Evolutionary conservation across 2,797 vertebrate genomes (phyloP), one percentile per base, ranked within the genome.

Genomic region (Molothrus ater): DNA sequence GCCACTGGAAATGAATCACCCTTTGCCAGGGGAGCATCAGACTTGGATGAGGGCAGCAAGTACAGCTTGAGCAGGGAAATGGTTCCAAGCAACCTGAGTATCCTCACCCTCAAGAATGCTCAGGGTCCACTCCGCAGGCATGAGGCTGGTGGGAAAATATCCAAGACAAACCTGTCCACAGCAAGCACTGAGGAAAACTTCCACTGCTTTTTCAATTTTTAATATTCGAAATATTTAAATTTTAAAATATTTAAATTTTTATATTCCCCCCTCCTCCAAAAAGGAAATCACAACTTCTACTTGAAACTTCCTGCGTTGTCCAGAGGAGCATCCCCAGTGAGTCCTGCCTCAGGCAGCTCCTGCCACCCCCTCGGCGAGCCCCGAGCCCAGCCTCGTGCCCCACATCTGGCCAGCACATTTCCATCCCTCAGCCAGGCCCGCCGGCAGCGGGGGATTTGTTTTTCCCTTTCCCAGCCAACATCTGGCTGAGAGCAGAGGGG

Each of bases 381-480:
- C 56, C 2, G 4, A 26, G 61, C 22, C 0, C 81, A 76, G 69
- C 65, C 61, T 57, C 5, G 3, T 74, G 51, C 79, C 81, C 59
- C 16, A 5, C 40, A 47, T 60, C 81, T 72, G 86, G 88, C 93
- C 82, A 40, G 72, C 86, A 86, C 70, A 76, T 90, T 95, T 68
- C 57, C 90, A 5, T 47, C 50, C 75, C 80, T 36, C 70, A 45
- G 92, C 42, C 79, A 86, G 78, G 74, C 78, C 47, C 31, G 19
- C 70, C 40, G 26, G 54, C 42, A 1, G 80, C 83, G 2, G 9
- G n/a, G 57, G 80, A 66, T 90, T 88, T 90, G 82, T 65, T 95
- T 91, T 90, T 82, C 75, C 72, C 73, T 95, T 95, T 87, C 82
- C 11, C 6, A 84, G 88, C 83, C 88, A 82, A 90, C 82, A 94